Evolutionary conservation across 2,797 vertebrate species (phyloP).

Genomic region (Distichodus sexfasciatus): DNA sequence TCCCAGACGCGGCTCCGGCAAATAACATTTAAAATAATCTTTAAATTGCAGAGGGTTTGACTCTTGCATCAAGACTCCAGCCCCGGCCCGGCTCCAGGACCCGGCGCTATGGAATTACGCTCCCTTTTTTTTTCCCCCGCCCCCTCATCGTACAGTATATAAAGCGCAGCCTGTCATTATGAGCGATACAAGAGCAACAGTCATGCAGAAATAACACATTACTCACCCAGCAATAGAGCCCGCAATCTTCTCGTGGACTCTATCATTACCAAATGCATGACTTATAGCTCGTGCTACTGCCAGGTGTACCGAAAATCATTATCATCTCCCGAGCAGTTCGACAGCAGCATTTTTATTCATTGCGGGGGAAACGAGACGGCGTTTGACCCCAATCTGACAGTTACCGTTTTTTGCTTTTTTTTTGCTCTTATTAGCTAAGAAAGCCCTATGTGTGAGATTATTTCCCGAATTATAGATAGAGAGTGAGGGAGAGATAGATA

Average conservation of each 20-base stretch:
- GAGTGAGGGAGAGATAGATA: no score
- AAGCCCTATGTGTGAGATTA: no score
- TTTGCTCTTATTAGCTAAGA: no score
- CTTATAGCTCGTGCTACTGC: constrained; percentile 58
- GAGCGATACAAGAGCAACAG: constrained; percentile 62
- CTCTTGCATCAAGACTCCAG: constrained; percentile 46
- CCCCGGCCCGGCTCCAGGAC: no score
- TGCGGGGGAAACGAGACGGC: background rate
- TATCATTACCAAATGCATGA: constrained; percentile 67
- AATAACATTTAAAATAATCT: constrained; percentile 68
- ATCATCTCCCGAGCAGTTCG: constrained; percentile 37
- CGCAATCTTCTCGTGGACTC: constrained; percentile 64
- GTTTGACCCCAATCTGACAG: constrained; percentile 7
- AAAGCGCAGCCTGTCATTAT: constrained; percentile 60
- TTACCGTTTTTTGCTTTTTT: background rate
- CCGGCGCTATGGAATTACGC: constrained; percentile 60
- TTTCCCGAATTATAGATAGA: no score
- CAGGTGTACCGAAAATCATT: constrained; percentile 44
- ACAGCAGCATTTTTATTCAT: constrained; percentile 48
- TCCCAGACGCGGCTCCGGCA: constrained; percentile 39
- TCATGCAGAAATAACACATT: constrained; percentile 64
- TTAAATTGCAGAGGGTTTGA: constrained; percentile 65
- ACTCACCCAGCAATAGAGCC: constrained; percentile 60
- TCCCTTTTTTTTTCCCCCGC: no score
- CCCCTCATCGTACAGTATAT: constrained; percentile 56